phyloP scores from a whole-genome alignment of 2,113 vertebrate species.

The Laticauda laticaudata region DNA sequence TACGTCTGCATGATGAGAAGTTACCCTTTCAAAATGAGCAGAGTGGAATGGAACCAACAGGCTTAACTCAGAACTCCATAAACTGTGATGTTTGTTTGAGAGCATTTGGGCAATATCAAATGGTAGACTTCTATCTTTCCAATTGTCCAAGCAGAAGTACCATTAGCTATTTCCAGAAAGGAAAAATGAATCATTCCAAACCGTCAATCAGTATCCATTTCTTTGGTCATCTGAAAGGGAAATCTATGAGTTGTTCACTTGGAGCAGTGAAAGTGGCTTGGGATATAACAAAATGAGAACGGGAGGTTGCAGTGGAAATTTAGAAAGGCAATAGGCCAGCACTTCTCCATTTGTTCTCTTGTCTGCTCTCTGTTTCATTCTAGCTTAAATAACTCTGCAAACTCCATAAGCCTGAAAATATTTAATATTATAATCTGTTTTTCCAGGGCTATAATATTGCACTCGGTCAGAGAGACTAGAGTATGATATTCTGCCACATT shows the following conservation, averaged over 20 bases:
- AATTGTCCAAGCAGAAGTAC: neutral
- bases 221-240: constrained; percentile 27
- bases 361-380: neutral
- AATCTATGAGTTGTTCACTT: neutral
- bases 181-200: constrained; percentile 21
- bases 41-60: neutral
- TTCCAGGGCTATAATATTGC: neutral
- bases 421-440: neutral
- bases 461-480: neutral
- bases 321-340: neutral
- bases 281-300: neutral
- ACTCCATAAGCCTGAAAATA: neutral
- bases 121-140: neutral
- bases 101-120: neutral
- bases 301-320: neutral
- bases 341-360: neutral
- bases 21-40: neutral
- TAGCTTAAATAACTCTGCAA: neutral
- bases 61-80: neutral
- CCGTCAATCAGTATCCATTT: fast-evolving
- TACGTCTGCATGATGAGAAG: neutral
- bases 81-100: neutral
- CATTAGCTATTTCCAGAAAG: constrained; percentile 27
- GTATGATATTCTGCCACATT: neutral
- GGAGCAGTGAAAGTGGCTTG: neutral